These are phyloP conservation scores for Manis crassicaudata DNA, from an alignment of 2,797 vertebrate genomes.

Conservation along the genomic window DNA sequence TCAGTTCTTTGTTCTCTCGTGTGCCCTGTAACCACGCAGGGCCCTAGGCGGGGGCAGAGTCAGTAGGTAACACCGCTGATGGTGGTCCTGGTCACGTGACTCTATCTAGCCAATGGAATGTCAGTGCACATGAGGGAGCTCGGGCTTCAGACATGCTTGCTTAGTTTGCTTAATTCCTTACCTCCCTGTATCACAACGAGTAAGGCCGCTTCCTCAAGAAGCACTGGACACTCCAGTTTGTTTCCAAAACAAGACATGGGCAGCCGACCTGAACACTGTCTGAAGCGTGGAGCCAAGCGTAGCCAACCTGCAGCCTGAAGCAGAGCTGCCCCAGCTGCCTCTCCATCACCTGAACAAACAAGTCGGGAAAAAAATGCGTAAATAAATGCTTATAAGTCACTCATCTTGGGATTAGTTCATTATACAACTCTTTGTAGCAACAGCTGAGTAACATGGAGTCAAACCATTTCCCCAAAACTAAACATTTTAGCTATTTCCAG, in stretches of 20 bases:
- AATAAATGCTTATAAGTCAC: background rate
- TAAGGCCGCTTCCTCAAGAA: background rate
- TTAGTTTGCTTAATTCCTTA: background rate
- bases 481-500: background rate
- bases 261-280: background rate
- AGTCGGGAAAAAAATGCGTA: background rate
- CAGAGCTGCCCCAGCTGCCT: background rate
- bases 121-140: background rate
- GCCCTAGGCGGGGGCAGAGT: background rate
- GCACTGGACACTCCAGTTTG: background rate
- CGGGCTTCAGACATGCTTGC: background rate
- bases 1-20: background rate
- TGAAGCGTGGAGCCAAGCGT: background rate
- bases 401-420: background rate
- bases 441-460: background rate
- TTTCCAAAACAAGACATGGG: background rate
- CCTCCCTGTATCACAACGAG: background rate
- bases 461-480: background rate
- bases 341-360: background rate
- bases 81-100: background rate
- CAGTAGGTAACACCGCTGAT: rapidly evolving
- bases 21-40: background rate
- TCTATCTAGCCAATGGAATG: background rate
- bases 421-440: background rate
- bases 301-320: background rate